Evolutionary conservation across 2,797 vertebrate species (phyloP).

Genomic region (Protonibea diacanthus): DNA sequence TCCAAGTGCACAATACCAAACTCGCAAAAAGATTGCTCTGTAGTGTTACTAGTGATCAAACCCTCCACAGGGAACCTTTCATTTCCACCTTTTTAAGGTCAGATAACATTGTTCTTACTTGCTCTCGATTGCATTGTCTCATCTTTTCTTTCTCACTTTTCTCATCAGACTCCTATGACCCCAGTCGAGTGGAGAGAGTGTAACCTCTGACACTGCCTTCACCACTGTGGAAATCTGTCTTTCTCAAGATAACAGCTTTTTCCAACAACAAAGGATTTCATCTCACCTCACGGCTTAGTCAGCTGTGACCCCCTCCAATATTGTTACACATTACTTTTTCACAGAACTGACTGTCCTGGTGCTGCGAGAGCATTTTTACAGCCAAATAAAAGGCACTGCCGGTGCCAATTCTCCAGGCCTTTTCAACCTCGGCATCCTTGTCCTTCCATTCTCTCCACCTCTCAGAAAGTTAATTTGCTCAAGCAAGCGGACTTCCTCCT

Average conservation of each 20-base stretch:
- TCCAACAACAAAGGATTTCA: conserved; percentile 70
- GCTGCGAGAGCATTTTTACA: conserved; percentile 76
- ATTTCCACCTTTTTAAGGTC: neutral
- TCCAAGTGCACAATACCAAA: no score
- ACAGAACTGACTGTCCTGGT: conserved; percentile 70
- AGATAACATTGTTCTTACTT: conserved; percentile 21
- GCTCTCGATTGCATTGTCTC: conserved; percentile 20
- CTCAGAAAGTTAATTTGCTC: conserved; percentile 47
- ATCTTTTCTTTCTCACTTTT: conserved; percentile 50
- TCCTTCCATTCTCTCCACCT: conserved; percentile 45
- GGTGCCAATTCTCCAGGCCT: conserved; percentile 63
- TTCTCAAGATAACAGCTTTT: conserved; percentile 67
- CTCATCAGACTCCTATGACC: conserved; percentile 91
- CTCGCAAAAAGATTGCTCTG: neutral
- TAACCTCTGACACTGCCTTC: conserved; percentile 78
- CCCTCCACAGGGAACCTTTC: neutral
- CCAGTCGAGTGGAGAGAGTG: conserved; percentile 96
- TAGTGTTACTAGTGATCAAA: neutral
- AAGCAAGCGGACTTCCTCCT: conserved; percentile 45
- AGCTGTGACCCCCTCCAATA: conserved; percentile 59
- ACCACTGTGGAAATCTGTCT: conserved; percentile 69
- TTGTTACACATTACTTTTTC: conserved; percentile 63
- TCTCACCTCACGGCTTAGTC: conserved; percentile 63
- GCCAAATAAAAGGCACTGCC: conserved; percentile 68
- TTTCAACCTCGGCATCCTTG: conserved; percentile 44